A percentile compares a stretch with the other conserved stretches of the same genome.
phyloP scores from a whole-genome alignment of 2,113 vertebrate genomes.

The Danionella cerebrum region DNA sequence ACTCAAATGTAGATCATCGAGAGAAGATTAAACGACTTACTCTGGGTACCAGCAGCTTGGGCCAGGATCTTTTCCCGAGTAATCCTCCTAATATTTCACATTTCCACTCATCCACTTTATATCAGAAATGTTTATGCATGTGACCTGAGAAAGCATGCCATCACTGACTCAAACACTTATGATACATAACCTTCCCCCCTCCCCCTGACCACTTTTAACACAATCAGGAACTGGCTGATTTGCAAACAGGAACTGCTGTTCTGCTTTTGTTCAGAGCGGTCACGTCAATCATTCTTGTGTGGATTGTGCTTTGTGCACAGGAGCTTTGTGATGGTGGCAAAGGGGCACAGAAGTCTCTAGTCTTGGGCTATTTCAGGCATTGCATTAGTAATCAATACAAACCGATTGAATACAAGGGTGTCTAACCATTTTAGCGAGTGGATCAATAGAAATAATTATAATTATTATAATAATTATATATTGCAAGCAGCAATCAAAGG shows the following conservation, averaged over 20 bases:
- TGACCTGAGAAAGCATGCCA: slow-evolving; percentile 2
- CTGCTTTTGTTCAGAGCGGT: background rate
- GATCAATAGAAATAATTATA: no score
- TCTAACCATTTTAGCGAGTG: no score
- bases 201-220: no score
- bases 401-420: no score
- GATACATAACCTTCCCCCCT: slow-evolving; percentile 41
- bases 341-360: background rate
- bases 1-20: no score
- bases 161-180: slow-evolving; percentile 49
- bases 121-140: background rate
- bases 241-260: background rate
- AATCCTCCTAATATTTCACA: background rate
- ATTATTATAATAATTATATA: no score
- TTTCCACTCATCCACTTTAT: background rate
- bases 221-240: background rate
- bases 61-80: no score
- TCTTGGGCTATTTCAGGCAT: no score
- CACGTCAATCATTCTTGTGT: background rate
- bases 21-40: no score
- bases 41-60: no score
- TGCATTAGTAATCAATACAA: no score
- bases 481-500: no score
- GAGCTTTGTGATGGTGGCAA: background rate
- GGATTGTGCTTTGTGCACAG: background rate